Evolutionary conservation across 2,113 vertebrate species (phyloP), one percentile per base, ranked within the genome.

Genomic region (Chionodraco myersi): DNA sequence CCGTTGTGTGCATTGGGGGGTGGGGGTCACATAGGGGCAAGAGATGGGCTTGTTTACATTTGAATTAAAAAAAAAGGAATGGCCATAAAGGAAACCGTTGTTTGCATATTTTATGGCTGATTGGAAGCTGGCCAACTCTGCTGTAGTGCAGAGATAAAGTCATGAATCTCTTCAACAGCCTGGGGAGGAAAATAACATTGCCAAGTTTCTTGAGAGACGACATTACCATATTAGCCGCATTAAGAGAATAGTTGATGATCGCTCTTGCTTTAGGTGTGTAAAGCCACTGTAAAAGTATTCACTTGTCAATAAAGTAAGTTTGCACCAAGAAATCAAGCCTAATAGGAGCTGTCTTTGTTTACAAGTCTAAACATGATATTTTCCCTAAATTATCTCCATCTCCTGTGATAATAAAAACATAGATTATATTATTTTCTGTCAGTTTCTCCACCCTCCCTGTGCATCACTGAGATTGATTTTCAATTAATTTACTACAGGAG

Each of bases 381-480:
- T 87, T 75, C 75, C 56, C 65, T 13, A 65, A 88, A 69, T 87
- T 77, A 82, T 61, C 63, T 23, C 67, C 58, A 80, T 81, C 75
- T 82, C 64, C 58, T 21, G 67, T 54, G 48, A 86, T 90, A 75
- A 91, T 82, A 86, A 87, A 89, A 89, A 85, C 79, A 84, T 74
- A 71, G 75, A 88, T 89, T 83, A 74, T 77, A 85, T 91, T 91
- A 85, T 89, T 92, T 21, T 21, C 21, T 82, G 86, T 91, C 90
- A 90, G 61, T 76, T 88, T 86, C 57, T 82, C 53, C 74, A 52
- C 5, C 6, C 75, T 77, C 26, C 66, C 62, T 73, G 74, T 81
- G 83, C 80, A 84, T 91, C 86, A 88, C 14, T 2, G 6, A 67
- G 86, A 94, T 91, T 90, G 88, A 90, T 92, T 90, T 88, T 84